phyloP scores from a whole-genome alignment of 92 coral and sea anemone genomes.

The Parazoanthus swiftii region DNA sequence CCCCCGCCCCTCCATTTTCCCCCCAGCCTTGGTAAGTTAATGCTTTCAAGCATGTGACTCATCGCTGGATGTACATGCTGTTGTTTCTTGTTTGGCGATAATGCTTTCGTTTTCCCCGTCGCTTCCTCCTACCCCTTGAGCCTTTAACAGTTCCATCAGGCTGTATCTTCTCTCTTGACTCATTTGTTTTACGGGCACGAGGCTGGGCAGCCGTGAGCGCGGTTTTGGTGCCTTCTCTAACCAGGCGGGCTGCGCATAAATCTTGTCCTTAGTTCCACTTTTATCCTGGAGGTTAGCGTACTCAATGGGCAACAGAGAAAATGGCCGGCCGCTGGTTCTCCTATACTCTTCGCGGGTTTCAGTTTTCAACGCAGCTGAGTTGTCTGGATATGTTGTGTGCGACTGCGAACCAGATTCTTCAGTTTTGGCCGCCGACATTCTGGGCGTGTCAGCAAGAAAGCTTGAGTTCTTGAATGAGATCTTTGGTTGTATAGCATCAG shows the following conservation, averaged over 20 bases:
- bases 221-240: constrained; percentile 39
- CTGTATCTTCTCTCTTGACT: constrained; percentile 19
- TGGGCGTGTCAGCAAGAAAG: neutral
- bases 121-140: constrained; percentile 8
- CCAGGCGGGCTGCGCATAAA: constrained; percentile 57
- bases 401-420: neutral
- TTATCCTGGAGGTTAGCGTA: constrained; percentile 41
- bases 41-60: too few species aligned
- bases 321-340: constrained; percentile 39
- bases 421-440: neutral
- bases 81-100: neutral
- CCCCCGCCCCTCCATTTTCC: too few species aligned
- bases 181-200: constrained; percentile 13
- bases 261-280: constrained; percentile 54
- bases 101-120: neutral
- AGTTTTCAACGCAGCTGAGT: neutral
- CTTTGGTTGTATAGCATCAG: neutral
- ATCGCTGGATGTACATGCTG: too few species aligned
- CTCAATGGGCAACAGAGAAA: constrained; percentile 41
- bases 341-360: constrained; percentile 9
- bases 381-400: neutral
- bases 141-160: constrained; percentile 15
- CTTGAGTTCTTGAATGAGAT: neutral
- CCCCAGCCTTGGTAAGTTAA: too few species aligned
- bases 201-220: constrained; percentile 1